Evolutionary conservation across 2,797 vertebrate genomes (phyloP).

Genomic region (Argentina silus): DNA sequence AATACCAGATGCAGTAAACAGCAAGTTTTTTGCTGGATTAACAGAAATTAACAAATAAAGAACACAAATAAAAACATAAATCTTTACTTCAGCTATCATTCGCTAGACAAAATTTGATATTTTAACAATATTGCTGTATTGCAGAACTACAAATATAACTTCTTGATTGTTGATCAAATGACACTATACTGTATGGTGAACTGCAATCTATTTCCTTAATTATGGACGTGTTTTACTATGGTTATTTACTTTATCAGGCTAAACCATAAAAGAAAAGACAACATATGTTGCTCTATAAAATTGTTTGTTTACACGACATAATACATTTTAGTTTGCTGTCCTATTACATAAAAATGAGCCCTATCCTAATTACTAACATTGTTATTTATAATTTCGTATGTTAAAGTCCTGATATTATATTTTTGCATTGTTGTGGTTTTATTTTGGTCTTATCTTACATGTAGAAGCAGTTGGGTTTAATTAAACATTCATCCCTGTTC

Average conservation of each 20-base stretch:
- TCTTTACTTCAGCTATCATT: neutral
- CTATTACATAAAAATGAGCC: neutral
- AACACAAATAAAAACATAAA: neutral
- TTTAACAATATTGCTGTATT: conserved; percentile 1
- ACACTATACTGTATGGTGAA: neutral
- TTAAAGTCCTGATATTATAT: conserved; percentile 1
- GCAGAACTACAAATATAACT: neutral
- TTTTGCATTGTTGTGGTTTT: conserved; percentile 24
- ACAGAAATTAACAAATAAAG: neutral
- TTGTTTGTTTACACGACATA: neutral
- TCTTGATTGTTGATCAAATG: neutral
- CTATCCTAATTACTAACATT: neutral
- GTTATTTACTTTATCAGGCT: neutral
- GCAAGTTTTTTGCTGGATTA: neutral
- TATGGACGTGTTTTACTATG: neutral
- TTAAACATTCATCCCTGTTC: conserved; percentile 76
- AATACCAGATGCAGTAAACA: neutral
- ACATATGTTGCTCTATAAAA: neutral
- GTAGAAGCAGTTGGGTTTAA: conserved; percentile 64
- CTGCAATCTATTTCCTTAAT: neutral
- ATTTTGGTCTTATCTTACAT: conserved; percentile 43
- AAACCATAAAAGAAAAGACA: conserved; percentile 6
- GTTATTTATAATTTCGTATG: conserved; percentile 15
- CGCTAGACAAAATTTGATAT: neutral
- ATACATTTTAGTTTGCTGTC: conserved; percentile 6